Base-by-base conservation (phyloP, 2,797 vertebrate species). In the Myotis pilosus region DNA sequence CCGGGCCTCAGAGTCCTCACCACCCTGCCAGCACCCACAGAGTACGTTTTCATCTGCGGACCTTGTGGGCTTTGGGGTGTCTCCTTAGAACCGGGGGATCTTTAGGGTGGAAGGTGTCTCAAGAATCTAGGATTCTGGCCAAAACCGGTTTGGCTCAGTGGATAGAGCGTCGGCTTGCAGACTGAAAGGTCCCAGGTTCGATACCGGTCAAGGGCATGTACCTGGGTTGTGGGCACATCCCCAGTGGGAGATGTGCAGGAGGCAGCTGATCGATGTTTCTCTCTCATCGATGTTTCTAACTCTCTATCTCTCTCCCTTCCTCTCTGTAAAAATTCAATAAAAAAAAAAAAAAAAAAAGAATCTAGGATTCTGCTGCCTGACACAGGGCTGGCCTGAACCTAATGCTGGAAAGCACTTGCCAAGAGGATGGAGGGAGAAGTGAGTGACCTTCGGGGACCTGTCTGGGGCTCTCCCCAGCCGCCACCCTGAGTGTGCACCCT, bases 21-120 rank as follows among this genome's bases (percentile, higher is more conserved):
- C 20, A 44, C 25, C 15, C 9, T 33, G 5, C 2, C 38, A n/a
- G n/a, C 0, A 25, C 28, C 47, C 22, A 68, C 0, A 2, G 8
- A 68, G 41, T 8, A 51, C 41, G 19, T 69, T 47, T 92, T 71
- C 23, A 89, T 33, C 64, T 83, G 66, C 60, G 30, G 15, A 41
- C 44, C 20, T 75, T 1, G 1, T 57, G 17, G 66, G 33, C 83
- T 94, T 53, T 75, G 22, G n/a, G 20, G 30, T 8, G 9, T 76
- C 68, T 60, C 30, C n/a, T 71, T 30, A 20, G n/a, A 15, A 64
- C 11, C 33, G 9, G n/a, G 36, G 62, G 8, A 1, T 4, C 47
- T 49, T 36, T 23, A 2, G 11, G 4, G 17, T 13, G 64, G 38
- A 74, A 47, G 8, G 6, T 38, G 6, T 78, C 72, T 36, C 49